Evolutionary conservation across 2,888 invertebrate genomes (phyloP).

Genomic region (Eristalis arbustorum): DNA sequence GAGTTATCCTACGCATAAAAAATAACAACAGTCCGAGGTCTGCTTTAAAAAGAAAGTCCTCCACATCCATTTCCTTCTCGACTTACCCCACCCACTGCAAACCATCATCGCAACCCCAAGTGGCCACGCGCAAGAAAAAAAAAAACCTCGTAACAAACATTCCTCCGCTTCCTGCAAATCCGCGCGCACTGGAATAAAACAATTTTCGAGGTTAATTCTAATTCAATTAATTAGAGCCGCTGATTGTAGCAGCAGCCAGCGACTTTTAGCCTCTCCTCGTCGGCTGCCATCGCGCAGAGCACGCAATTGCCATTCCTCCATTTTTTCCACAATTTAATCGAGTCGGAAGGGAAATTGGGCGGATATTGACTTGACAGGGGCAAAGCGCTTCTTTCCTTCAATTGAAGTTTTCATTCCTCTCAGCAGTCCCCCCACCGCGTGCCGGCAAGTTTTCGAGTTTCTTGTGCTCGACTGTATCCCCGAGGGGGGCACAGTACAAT

Average conservation of each 20-base stretch:
- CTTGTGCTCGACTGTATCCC: not conserved
- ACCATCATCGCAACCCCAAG: not conserved
- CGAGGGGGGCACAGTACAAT: not conserved
- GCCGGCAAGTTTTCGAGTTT: not conserved
- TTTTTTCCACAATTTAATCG: slow-evolving; percentile 38
- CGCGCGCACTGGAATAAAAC: slow-evolving; percentile 27
- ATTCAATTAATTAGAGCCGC: slow-evolving; percentile 60
- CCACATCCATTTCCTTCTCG: not conserved
- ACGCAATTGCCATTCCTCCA: not conserved
- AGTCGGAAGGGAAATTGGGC: slow-evolving; percentile 62
- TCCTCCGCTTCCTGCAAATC: not conserved
- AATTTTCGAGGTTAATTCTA: slow-evolving; percentile 52
- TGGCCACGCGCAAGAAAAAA: no score
- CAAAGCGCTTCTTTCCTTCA: slow-evolving; percentile 15
- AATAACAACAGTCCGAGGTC: no score
- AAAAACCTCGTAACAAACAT: not conserved
- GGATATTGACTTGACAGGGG: slow-evolving; percentile 60
- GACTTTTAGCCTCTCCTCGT: not conserved
- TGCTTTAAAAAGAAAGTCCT: no score
- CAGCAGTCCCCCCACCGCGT: not conserved
- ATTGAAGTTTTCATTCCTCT: slow-evolving; percentile 39
- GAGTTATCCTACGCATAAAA: no score
- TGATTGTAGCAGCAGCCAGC: slow-evolving; percentile 17
- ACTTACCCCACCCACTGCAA: slow-evolving; percentile 11
- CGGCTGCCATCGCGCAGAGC: not conserved